Percentiles rank a stretch among this genome's conserved stretches.
Conservation (phyloP, 2,113 vertebrate species). For the Aleadryas rufinucha region DNA sequence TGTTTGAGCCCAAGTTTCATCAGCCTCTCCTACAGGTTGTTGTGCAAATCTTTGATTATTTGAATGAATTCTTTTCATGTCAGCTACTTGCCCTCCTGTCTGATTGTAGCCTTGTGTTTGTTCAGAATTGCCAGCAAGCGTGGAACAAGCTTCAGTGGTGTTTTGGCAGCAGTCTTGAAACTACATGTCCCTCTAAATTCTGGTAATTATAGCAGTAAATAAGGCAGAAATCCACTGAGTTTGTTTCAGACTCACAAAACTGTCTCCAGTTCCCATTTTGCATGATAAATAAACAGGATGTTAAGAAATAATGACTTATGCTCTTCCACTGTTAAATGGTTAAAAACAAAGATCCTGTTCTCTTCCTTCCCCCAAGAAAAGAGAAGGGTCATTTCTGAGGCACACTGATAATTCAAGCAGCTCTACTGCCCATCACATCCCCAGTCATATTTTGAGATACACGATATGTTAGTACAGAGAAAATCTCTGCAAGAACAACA, state of each 20-base stretch:
- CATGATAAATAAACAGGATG: background rate
- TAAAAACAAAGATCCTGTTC: background rate
- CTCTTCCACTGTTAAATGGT: background rate
- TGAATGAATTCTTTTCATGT: background rate
- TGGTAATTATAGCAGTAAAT: background rate
- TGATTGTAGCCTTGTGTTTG: background rate
- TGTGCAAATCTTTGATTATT: background rate
- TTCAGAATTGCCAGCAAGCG: background rate
- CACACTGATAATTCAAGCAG: background rate
- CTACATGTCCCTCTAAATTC: background rate
- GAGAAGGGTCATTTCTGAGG: background rate
- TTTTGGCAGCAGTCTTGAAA: background rate
- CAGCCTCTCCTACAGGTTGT: background rate
- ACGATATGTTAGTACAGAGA: background rate
- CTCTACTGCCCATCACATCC: background rate
- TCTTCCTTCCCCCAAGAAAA: background rate
- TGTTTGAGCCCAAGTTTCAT: background rate
- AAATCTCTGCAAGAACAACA: background rate
- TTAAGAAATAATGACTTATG: background rate
- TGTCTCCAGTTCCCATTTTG: background rate
- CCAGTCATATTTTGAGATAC: background rate
- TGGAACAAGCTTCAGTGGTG: rapidly evolving
- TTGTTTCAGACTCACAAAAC: background rate
- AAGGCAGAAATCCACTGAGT: background rate
- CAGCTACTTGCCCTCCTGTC: background rate